A percentile compares a stretch with the other conserved stretches of the same genome.
Evolutionary conservation across 2,888 invertebrate species (phyloP).

Genomic region (Caenorhabditis drosophilae): DNA sequence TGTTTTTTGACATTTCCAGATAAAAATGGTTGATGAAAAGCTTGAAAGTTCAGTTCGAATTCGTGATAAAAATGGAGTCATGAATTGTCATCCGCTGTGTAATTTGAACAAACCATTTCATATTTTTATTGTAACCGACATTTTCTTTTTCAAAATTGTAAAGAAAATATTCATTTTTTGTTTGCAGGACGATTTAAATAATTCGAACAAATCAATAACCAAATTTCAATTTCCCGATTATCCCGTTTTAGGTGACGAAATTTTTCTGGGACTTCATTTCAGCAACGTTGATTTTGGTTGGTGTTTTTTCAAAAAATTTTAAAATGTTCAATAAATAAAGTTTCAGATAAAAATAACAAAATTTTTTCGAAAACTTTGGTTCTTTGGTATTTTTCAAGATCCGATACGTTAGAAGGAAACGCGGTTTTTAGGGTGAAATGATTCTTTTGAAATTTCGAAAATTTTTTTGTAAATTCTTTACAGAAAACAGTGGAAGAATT

Average conservation of each 20-base stretch:
- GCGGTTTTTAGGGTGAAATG: too few species aligned
- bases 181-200: background rate
- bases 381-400: conserved; percentile 64
- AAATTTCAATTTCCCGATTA: conserved; percentile 25
- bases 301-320: background rate
- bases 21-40: conserved; percentile 39
- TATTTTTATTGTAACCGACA: conserved; percentile 47
- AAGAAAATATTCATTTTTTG: conserved; percentile 12
- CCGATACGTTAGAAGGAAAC: conserved; percentile 52
- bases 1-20: too few species aligned
- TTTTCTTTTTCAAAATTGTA: background rate
- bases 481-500: conserved; percentile 34
- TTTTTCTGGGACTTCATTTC: conserved; percentile 46
- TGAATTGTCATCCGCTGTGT: conserved; percentile 61
- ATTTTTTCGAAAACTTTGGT: conserved; percentile 50
- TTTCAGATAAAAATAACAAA: conserved; percentile 17
- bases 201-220: background rate
- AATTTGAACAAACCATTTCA: conserved; percentile 62
- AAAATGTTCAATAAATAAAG: background rate
- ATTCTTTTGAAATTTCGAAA: too few species aligned
- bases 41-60: conserved; percentile 23
- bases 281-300: conserved; percentile 20
- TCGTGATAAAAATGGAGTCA: conserved; percentile 38
- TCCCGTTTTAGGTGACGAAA: conserved; percentile 19
- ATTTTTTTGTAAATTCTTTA: too few species aligned